Conservation (phyloP, 2,797 vertebrate genomes). For the Clarias pachynema region DNA sequence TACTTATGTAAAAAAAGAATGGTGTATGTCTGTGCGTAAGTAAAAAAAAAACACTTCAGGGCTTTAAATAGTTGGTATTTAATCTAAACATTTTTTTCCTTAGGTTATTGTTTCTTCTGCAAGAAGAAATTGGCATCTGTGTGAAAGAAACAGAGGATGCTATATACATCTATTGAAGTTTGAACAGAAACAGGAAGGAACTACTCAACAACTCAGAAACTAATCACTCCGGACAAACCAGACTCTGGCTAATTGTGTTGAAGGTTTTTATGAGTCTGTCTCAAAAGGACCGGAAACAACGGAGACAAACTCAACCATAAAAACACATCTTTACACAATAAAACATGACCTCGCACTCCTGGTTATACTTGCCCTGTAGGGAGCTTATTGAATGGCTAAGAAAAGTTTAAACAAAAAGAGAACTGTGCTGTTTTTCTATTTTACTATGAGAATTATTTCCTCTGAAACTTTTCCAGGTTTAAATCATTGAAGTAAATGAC, state of each 20-base stretch:
- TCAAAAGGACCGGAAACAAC: conserved; percentile 19
- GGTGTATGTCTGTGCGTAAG: too few relatives aligned
- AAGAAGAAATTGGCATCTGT: neutral
- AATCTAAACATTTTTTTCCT: neutral
- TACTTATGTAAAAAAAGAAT: neutral
- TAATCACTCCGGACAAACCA: conserved; percentile 20
- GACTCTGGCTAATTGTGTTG: conserved; percentile 22
- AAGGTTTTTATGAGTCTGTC: conserved; percentile 28
- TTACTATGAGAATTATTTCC: neutral
- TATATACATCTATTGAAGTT: neutral
- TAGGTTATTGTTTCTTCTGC: neutral
- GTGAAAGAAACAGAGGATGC: conserved; percentile 5
- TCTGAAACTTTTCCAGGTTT: neutral
- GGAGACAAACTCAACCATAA: conserved; percentile 29
- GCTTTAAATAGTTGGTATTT: neutral
- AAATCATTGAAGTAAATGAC: neutral
- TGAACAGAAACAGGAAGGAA: conserved; percentile 35
- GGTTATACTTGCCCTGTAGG: neutral
- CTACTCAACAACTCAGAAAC: conserved; percentile 3
- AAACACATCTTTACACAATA: conserved; percentile 31
- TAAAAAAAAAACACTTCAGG: too few relatives aligned
- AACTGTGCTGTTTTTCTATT: neutral
- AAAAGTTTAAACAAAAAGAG: neutral
- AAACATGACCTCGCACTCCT: conserved; percentile 14
- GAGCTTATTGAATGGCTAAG: neutral